A percentile compares a stretch with the other conserved stretches of the same genome.
These are phyloP conservation scores for Drosophila leonis DNA, from an alignment of 2,888 invertebrate genomes.

Conservation along the genomic window DNA sequence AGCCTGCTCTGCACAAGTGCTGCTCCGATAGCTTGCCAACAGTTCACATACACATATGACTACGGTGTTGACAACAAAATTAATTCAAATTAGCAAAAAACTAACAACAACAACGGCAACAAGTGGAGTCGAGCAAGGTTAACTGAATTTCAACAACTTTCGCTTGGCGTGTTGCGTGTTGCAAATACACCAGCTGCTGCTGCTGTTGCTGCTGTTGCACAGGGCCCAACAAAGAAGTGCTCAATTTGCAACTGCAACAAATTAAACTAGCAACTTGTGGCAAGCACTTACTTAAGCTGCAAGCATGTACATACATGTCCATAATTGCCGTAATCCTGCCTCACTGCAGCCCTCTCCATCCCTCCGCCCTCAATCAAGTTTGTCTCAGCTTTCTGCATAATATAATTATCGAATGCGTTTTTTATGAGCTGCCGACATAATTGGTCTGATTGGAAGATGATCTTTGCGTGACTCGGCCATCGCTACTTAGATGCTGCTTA, in stretches of 20 bases:
- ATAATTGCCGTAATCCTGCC: slow-evolving; percentile 28
- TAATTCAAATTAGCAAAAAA: slow-evolving; percentile 71
- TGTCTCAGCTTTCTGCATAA: slow-evolving; percentile 41
- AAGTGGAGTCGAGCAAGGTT: slow-evolving; percentile 48
- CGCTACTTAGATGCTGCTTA: slow-evolving; percentile 12
- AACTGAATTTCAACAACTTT: slow-evolving; percentile 75
- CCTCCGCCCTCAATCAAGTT: background rate
- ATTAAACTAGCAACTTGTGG: slow-evolving; percentile 57
- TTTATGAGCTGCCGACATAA: slow-evolving; percentile 73
- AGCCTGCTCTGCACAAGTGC: slow-evolving; percentile 10
- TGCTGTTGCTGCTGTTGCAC: slow-evolving; percentile 16
- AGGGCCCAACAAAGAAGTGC: slow-evolving; percentile 47
- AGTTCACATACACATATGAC: slow-evolving; percentile 71
- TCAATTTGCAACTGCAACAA: slow-evolving; percentile 49
- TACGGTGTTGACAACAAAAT: slow-evolving; percentile 78
- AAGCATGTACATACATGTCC: slow-evolving; percentile 10
- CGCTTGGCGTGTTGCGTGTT: slow-evolving; percentile 68
- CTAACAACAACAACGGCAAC: slow-evolving; percentile 28
- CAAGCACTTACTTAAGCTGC: slow-evolving; percentile 50
- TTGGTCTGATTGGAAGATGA: slow-evolving; percentile 65
- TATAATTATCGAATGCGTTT: slow-evolving; percentile 68
- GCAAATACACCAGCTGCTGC: slow-evolving; percentile 51
- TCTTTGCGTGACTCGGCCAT: slow-evolving; percentile 58
- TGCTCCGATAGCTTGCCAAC: slow-evolving; percentile 48
- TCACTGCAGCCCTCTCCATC: background rate